These are phyloP conservation scores for Prosopocoilus inquinatus DNA, from an alignment of 2,888 invertebrate species.

Conservation along the genomic window DNA sequence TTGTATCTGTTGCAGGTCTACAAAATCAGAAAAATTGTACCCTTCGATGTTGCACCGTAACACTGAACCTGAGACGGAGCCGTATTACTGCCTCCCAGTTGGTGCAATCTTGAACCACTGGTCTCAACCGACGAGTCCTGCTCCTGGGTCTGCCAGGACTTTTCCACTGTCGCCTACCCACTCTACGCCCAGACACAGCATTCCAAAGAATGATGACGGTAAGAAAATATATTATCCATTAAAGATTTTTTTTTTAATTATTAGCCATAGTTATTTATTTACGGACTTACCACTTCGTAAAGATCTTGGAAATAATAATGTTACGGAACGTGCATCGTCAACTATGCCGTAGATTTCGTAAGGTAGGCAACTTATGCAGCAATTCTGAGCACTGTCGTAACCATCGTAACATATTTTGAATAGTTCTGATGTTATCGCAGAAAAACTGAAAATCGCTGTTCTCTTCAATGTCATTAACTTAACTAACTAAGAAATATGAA, in stretches of 20 bases:
- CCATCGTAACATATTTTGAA: no score
- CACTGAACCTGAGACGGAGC: constrained; percentile 80
- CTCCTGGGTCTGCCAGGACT: constrained; percentile 55
- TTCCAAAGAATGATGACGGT: constrained; percentile 71
- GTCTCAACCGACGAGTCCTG: constrained; percentile 75
- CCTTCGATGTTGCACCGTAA: constrained; percentile 86
- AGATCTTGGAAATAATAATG: no score
- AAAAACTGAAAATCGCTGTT: no score
- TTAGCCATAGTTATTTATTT: no score
- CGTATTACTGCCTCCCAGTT: constrained; percentile 82
- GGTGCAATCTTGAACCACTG: constrained; percentile 58
- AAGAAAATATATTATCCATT: constrained; percentile 34
- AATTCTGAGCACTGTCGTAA: no score
- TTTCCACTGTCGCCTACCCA: constrained; percentile 63
- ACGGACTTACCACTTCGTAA: no score
- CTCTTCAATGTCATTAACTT: no score
- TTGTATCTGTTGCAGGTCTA: constrained; percentile 65
- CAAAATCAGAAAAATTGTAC: constrained; percentile 92
- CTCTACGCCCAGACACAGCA: constrained; percentile 58
- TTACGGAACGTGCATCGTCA: no score
- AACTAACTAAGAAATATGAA: no score
- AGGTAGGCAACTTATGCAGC: no score
- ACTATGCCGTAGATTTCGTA: no score
- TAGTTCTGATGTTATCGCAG: no score
- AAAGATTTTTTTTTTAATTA: constrained; percentile 3